These are phyloP conservation scores for Rhagophthalmus giganteus DNA, from an alignment of 2,888 invertebrate genomes.

Conservation along the genomic window DNA sequence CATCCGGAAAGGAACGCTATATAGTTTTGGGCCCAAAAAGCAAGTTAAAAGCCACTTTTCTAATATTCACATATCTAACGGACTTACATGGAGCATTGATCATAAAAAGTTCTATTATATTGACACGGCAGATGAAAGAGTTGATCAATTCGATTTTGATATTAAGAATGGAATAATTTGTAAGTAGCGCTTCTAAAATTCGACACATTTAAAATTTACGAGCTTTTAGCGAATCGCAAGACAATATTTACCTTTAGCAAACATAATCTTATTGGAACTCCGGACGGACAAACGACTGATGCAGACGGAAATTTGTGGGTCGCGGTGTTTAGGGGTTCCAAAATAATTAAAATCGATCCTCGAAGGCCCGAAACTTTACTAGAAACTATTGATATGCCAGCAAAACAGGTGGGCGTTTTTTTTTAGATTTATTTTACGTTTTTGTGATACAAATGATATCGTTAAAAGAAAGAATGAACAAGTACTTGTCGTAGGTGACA, in stretches of 20 bases:
- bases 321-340: slow-evolving; percentile 71
- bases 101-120: slow-evolving; percentile 73
- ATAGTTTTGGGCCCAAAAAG: slow-evolving; percentile 30
- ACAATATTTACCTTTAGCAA: slow-evolving; percentile 61
- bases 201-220: no score
- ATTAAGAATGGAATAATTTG: slow-evolving; percentile 57
- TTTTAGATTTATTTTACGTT: neutral
- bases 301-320: slow-evolving; percentile 77
- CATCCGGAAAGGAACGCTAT: slow-evolving; percentile 31
- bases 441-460: neutral
- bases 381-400: slow-evolving; percentile 64
- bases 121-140: slow-evolving; percentile 65
- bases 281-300: slow-evolving; percentile 79
- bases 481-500: slow-evolving; percentile 53
- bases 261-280: slow-evolving; percentile 56
- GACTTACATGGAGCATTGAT: slow-evolving; percentile 72
- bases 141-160: slow-evolving; percentile 72
- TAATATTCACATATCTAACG: slow-evolving; percentile 57
- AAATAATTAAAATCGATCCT: slow-evolving; percentile 63
- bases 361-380: slow-evolving; percentile 59
- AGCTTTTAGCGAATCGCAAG: slow-evolving; percentile 65
- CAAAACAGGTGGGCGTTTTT: slow-evolving; percentile 59
- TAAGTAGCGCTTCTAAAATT: no score
- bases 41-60: slow-evolving; percentile 32
- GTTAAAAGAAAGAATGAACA: neutral